Percentiles rank a stretch among this genome's conserved stretches.
These are phyloP conservation scores for Ameiurus melas DNA, from an alignment of 2,113 vertebrate genomes.

Conservation along the genomic window DNA sequence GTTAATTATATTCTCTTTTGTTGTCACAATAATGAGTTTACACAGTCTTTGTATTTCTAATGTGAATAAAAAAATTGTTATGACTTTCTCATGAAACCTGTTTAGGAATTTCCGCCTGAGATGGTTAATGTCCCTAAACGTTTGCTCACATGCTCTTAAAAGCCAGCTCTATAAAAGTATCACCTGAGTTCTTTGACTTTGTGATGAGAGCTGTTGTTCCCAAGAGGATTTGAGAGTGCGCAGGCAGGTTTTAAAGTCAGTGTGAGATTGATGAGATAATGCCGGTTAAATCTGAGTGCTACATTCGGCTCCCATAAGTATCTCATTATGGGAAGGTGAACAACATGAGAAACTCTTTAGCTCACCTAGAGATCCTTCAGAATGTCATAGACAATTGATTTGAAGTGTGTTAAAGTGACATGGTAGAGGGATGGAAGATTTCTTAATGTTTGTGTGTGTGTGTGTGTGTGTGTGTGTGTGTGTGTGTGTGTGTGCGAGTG, in stretches of 20 bases:
- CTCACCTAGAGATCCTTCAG: constrained; percentile 53
- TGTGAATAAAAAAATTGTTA: too few species aligned
- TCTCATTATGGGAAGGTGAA: constrained; percentile 47
- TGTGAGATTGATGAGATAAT: constrained; percentile 32
- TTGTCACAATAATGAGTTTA: not conserved
- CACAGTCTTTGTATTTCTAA: not conserved
- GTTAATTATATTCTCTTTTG: not conserved
- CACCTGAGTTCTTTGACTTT: not conserved
- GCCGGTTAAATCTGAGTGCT: constrained; percentile 10
- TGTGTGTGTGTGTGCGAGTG: not conserved
- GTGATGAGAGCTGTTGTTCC: constrained; percentile 5
- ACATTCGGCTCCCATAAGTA: constrained; percentile 14
- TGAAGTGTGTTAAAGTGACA: constrained; percentile 5
- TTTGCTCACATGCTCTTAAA: not conserved
- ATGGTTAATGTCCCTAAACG: not conserved
- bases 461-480: constrained; percentile 16
- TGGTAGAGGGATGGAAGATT: not conserved
- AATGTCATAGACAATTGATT: constrained; percentile 26
- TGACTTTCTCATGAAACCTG: not conserved
- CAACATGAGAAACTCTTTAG: constrained; percentile 37
- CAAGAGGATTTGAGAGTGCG: not conserved
- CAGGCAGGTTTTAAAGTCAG: not conserved
- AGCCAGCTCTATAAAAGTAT: not conserved
- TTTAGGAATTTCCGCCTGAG: not conserved
- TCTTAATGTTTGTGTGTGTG: constrained; percentile 23